Evolutionary conservation across 2,797 vertebrate species (phyloP), one percentile per base, ranked within the genome.

Genomic region (Pangasius mekongensis): DNA sequence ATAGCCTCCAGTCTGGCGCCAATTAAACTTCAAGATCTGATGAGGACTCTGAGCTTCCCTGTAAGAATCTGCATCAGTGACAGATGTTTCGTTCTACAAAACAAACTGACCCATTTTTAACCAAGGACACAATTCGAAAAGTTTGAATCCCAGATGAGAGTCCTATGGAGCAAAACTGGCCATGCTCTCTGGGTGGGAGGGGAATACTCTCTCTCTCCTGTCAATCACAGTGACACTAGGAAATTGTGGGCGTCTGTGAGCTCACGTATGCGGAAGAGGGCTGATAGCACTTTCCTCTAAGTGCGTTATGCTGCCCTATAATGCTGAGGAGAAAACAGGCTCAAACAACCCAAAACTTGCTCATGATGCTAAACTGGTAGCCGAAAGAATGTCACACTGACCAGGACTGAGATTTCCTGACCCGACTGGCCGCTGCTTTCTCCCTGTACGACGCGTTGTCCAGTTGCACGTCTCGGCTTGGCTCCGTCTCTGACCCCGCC

Each of bases 341-440:
- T 43, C 39, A 39, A 39, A 39, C 39, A 71, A 24, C 2, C n/a
- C 33, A 7, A 27, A 18, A 27, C 74, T 18, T 4, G 49, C 14
- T 78, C 74, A 11, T 24, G 36, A 73, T 73, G 27, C 27, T 73
- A 24, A 30, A 56, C 8, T 36, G 77, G 18, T 6, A 14, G 22
- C 77, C 43, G 13, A 80, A n/a, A 9, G 52, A 33, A 39, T 36
- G 56, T 13, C 58, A 33, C 39, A 93, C 96, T 96, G 92, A 99
- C 98, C 98, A 99, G 91, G 98, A 98, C 84, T 95, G 96, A 81
- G 97, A 98, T 90, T 98, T 98, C 86, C 95, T 95, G 89, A 99
- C 91, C 1, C 96, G 94, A 0, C 94, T 94, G 0, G 95, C 95
- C 0, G 94, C 94, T 0, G 96, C 95, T 86, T 96, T 94, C 89